Evolutionary conservation across 2,888 invertebrate species (phyloP).

Genomic region (Iselma pallidipennis): DNA sequence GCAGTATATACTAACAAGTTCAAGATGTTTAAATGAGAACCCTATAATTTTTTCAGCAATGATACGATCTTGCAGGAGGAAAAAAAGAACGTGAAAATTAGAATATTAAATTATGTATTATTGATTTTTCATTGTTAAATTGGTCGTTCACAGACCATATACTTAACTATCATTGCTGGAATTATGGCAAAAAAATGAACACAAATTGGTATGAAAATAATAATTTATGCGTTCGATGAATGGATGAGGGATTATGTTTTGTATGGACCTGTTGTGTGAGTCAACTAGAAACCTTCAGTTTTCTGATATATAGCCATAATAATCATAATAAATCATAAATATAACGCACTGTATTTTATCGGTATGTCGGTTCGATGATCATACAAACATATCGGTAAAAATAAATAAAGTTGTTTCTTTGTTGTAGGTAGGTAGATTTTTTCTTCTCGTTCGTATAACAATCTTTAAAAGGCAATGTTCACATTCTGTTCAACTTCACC

Average conservation of each 20-base stretch:
- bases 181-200: too few species aligned
- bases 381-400: neutral
- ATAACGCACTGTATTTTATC: neutral
- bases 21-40: neutral
- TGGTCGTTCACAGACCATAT: too few species aligned
- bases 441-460: too few species aligned
- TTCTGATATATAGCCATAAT: neutral
- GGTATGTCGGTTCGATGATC: neutral
- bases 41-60: neutral
- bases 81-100: neutral
- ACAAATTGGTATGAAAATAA: neutral
- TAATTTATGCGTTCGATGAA: neutral
- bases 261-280: neutral
- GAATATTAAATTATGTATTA: neutral
- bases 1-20: neutral
- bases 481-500: neutral
- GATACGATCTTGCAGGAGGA: neutral
- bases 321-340: neutral
- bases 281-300: neutral
- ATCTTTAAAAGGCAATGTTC: slow-evolving; percentile 14
- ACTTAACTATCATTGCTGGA: too few species aligned
- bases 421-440: slow-evolving; percentile 6
- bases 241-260: neutral
- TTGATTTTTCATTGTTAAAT: neutral
- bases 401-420: slow-evolving; percentile 19